Evolutionary conservation across 2,888 invertebrate species (phyloP).

Genomic region (Agrotis puta): DNA sequence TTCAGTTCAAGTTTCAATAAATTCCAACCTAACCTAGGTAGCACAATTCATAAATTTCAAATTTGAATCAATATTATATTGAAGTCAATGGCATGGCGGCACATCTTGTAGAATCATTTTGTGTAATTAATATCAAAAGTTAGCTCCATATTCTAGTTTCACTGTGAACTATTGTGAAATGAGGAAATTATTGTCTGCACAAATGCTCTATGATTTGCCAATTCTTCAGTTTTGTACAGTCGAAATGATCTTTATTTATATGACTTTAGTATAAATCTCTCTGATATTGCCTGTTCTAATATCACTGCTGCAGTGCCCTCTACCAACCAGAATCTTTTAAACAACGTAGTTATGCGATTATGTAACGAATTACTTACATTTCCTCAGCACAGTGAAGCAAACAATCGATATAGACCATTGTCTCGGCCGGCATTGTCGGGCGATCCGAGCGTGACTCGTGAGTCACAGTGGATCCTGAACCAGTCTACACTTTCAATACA

Average conservation of each 20-base stretch:
- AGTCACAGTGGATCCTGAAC: slow-evolving; percentile 58
- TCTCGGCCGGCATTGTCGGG: slow-evolving; percentile 56
- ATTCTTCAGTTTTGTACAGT: background rate
- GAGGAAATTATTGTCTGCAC: no score
- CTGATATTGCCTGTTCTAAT: no score
- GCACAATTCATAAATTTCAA: slow-evolving; percentile 18
- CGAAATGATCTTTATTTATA: background rate
- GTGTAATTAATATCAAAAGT: slow-evolving; percentile 13
- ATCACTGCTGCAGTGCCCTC: background rate
- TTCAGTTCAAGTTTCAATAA: slow-evolving; percentile 45
- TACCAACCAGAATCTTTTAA: slow-evolving; percentile 10
- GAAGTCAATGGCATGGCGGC: background rate
- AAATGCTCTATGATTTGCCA: background rate
- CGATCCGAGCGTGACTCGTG: slow-evolving; percentile 47
- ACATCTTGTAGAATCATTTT: slow-evolving; percentile 34
- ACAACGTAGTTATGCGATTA: slow-evolving; percentile 40
- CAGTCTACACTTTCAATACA: slow-evolving; percentile 54
- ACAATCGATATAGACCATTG: slow-evolving; percentile 65
- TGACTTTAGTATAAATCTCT: background rate
- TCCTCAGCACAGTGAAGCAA: slow-evolving; percentile 48
- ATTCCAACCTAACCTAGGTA: slow-evolving; percentile 33
- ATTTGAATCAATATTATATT: no score
- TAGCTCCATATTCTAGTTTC: background rate
- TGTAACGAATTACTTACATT: slow-evolving; percentile 54
- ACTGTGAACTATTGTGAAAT: background rate